Percentiles rank a stretch among this genome's conserved stretches.
These are phyloP conservation scores for Acrossocheilus wenchowensis DNA, from an alignment of 2,797 vertebrate genomes.

Conservation along the genomic window DNA sequence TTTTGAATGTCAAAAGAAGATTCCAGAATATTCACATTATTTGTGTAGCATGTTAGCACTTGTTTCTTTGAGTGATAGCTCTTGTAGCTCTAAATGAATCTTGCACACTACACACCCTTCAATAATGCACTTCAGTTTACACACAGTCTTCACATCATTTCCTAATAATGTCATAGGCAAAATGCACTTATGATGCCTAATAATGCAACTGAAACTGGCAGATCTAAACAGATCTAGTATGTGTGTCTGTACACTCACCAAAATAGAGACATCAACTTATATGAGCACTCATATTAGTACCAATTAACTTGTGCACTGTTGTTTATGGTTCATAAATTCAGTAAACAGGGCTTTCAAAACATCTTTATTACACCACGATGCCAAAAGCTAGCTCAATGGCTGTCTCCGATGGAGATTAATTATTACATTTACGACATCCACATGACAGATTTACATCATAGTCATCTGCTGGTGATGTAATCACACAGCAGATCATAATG, in stretches of 20 bases:
- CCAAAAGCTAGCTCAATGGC: constrained; percentile 17
- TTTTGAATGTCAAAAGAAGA: constrained; percentile 37
- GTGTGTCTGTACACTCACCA: constrained; percentile 61
- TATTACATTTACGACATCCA: constrained; percentile 11
- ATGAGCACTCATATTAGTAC: constrained; percentile 26
- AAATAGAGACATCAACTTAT: constrained; percentile 60
- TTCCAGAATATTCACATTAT: constrained; percentile 54
- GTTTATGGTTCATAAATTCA: constrained; percentile 45
- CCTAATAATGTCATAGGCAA: not conserved
- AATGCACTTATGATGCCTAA: not conserved
- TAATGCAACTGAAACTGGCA: not conserved
- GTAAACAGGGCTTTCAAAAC: constrained; percentile 43
- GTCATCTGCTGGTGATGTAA: constrained; percentile 23
- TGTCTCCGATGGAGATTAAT: not conserved
- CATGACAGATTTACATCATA: constrained; percentile 23
- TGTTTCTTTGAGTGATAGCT: constrained; percentile 48
- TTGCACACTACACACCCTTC: constrained; percentile 30
- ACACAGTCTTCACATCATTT: not conserved
- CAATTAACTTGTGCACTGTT: constrained; percentile 18
- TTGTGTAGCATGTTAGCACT: constrained; percentile 48
- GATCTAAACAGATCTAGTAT: not conserved
- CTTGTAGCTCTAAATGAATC: constrained; percentile 5
- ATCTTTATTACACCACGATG: constrained; percentile 15
- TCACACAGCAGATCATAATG: constrained; percentile 8
- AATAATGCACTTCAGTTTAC: not conserved